phyloP scores from a whole-genome alignment of 2,113 vertebrate species.

The Romanogobio albipinnatus region DNA sequence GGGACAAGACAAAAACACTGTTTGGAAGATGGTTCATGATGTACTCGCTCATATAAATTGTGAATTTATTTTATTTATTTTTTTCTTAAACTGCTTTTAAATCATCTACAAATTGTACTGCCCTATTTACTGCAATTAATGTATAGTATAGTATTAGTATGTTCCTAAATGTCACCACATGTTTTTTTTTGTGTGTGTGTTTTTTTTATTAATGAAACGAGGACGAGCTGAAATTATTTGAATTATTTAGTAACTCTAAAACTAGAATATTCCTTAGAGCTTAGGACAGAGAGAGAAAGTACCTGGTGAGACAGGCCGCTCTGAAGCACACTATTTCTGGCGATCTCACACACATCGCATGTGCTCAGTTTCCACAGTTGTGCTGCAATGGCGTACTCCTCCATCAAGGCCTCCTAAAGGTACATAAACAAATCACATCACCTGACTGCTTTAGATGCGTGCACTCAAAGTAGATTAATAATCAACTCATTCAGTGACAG shows the following conservation, averaged over 20 bases:
- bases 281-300: conserved; percentile 21
- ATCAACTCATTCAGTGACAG: not conserved
- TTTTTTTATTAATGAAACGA: not conserved
- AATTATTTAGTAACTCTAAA: not conserved
- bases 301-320: conserved; percentile 94
- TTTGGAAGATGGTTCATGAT: no score
- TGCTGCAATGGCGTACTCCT: conserved; percentile 96
- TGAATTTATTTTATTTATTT: no score
- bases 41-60: no score
- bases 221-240: not conserved
- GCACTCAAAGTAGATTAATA: not conserved
- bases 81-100: not conserved
- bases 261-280: not conserved
- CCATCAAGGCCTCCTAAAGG: conserved; percentile 88
- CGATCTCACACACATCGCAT: conserved; percentile 95
- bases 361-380: conserved; percentile 99
- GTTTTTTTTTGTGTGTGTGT: no score
- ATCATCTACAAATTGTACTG: not conserved
- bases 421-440: not conserved
- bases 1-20: no score
- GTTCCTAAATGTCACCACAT: not conserved
- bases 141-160: no score
- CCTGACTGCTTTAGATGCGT: not conserved
- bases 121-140: not conserved
- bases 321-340: conserved; percentile 95